Evolutionary conservation across 2,113 vertebrate genomes (phyloP).

Genomic region (Sylvia atricapilla): DNA sequence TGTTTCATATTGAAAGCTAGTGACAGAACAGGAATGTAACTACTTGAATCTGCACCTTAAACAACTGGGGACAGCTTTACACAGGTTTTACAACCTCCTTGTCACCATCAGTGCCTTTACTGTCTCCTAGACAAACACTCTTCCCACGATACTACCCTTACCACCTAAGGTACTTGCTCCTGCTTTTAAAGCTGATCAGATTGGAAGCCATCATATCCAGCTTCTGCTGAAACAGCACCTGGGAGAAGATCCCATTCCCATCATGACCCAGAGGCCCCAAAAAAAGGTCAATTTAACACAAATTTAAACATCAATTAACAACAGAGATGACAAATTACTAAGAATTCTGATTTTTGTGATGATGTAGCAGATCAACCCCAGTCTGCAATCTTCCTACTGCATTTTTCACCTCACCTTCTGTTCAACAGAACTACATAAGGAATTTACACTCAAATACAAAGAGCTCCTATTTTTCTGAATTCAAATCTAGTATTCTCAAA

Average conservation of each 20-base stretch:
- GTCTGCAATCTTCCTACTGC: neutral
- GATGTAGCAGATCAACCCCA: neutral
- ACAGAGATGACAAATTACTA: neutral
- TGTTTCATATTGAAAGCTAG: neutral
- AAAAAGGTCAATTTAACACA: neutral
- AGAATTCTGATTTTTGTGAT: neutral
- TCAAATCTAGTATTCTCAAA: neutral
- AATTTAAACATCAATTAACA: neutral
- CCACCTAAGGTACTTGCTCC: fast-evolving
- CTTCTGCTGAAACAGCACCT: neutral
- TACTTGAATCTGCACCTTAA: neutral
- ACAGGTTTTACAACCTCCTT: neutral
- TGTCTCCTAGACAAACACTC: neutral
- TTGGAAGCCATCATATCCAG: fast-evolving
- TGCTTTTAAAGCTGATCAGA: neutral
- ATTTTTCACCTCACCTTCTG: neutral
- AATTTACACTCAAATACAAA: neutral
- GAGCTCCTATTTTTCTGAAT: neutral
- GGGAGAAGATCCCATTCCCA: neutral
- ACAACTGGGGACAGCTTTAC: neutral
- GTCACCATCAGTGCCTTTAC: neutral
- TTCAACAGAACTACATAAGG: neutral
- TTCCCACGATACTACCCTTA: too few species aligned
- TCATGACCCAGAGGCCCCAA: fast-evolving
- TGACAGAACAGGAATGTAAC: neutral